Conservation (phyloP, 2,888 invertebrate species). For the Arctia plantaginis region DNA sequence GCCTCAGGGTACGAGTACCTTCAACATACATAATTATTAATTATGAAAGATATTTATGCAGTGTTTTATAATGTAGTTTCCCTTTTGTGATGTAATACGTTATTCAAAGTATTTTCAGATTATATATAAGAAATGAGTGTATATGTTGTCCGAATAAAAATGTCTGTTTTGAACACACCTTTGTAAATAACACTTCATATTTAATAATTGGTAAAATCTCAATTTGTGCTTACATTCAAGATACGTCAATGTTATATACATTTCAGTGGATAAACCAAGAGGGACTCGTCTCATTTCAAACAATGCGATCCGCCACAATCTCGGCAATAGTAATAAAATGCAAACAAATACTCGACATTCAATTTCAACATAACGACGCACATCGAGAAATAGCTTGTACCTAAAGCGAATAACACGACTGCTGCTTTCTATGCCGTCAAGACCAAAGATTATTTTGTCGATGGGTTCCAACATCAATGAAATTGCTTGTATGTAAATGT, state of each 20-base stretch:
- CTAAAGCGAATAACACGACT: slow-evolving; percentile 17
- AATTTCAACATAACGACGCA: slow-evolving; percentile 53
- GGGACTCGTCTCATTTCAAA: slow-evolving; percentile 7
- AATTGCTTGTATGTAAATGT: slow-evolving; percentile 38
- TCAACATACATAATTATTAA: slow-evolving; percentile 28
- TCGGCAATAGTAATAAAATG: slow-evolving; percentile 47
- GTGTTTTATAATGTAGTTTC: slow-evolving; percentile 24
- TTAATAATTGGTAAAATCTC: not conserved
- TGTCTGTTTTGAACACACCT: not conserved
- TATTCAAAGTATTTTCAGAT: not conserved
- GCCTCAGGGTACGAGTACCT: slow-evolving; percentile 29
- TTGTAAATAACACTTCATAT: not conserved
- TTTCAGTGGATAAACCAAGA: slow-evolving; percentile 1
- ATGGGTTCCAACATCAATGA: slow-evolving; percentile 30
- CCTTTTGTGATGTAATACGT: slow-evolving; percentile 20
- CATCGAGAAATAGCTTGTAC: slow-evolving; percentile 25
- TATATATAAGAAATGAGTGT: not conserved
- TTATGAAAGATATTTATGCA: slow-evolving; percentile 32
- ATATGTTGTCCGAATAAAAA: not conserved
- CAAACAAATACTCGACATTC: slow-evolving; percentile 45
- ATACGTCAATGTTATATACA: not conserved
- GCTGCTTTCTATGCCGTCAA: not conserved
- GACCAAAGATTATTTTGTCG: slow-evolving; percentile 8
- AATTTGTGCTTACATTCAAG: not conserved
- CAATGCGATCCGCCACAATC: slow-evolving; percentile 27